Base-by-base conservation (phyloP, 2,888 invertebrate species). In the Tethea ocularis region DNA sequence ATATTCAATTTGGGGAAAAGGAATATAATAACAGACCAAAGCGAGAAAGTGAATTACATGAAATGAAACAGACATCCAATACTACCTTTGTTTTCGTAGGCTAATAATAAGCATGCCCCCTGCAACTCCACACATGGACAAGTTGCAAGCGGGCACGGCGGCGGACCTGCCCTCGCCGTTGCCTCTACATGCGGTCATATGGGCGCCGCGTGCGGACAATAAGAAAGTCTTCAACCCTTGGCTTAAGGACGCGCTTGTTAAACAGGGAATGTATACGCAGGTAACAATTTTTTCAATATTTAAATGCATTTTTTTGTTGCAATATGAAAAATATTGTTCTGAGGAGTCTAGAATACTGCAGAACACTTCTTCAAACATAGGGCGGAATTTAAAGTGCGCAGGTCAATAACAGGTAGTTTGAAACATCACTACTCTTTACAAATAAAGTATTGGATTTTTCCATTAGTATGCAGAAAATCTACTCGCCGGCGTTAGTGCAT, bases 231-330 rank as follows among this genome's bases (percentile, higher is more conserved):
- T 97, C 86, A 95, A 96, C 72, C 96, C 97, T 51, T 98, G 98
- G 97, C 95, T 98, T 75, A 98, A 98, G 81, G 98, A 98, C 81
- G 97, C 97, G 59, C 94, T 98, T 1, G 97, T 97, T 7, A 97
- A 97, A 77, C 98, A 98, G 91, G 97, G 97, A 63, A 96, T 97
- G 95, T 97, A 97, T 72, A 97, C 97, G 0, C 97, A 97, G 90
- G 93, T 33, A 33, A 33, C 33, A 13, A 33, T 33, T 2, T 13
- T 13, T 13, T 33, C 2, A 3, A 33, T 8, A 0, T 29, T 1
- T 0, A 29, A 29, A 26, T 26, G 26, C 26, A 7, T 26, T 26
- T 6, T 26, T 26, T 26, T 6, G 26, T 6, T 26, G 26, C 26
- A 29, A 8, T 24, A 24, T 29, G 10, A 29, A 8, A 29, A 29